A percentile compares a stretch with the other conserved stretches of the same genome.
These are phyloP conservation scores for Polyommatus icarus DNA, from an alignment of 2,888 invertebrate genomes.

Conservation along the genomic window DNA sequence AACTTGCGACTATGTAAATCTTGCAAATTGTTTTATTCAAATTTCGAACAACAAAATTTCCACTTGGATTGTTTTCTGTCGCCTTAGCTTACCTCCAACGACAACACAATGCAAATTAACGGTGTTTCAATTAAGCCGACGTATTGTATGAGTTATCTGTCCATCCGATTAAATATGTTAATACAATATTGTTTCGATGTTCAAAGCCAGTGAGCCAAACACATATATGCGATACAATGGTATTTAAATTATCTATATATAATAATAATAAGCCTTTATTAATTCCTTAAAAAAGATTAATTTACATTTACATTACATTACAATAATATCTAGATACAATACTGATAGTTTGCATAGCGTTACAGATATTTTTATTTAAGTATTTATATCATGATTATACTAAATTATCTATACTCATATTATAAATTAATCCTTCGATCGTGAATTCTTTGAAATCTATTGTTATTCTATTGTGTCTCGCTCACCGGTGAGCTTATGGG, in stretches of 20 bases:
- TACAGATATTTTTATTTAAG: no score
- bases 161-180: background rate
- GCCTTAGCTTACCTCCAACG: background rate
- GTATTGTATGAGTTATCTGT: background rate
- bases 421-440: no score
- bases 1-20: background rate
- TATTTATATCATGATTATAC: no score
- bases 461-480: no score
- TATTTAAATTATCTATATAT: background rate
- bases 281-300: no score
- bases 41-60: constrained; percentile 37
- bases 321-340: no score
- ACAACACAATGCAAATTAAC: background rate
- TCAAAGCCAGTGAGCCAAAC: background rate
- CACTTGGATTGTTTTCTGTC: background rate
- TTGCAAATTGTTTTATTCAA: background rate
- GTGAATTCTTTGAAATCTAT: no score
- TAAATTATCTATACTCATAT: background rate
- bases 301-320: no score
- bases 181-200: background rate
- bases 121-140: background rate
- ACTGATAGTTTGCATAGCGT: no score
- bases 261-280: no score
- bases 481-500: no score
- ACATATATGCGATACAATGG: background rate